Base-by-base conservation (phyloP, 2,113 vertebrate species). In the Hemibagrus wyckioides region DNA sequence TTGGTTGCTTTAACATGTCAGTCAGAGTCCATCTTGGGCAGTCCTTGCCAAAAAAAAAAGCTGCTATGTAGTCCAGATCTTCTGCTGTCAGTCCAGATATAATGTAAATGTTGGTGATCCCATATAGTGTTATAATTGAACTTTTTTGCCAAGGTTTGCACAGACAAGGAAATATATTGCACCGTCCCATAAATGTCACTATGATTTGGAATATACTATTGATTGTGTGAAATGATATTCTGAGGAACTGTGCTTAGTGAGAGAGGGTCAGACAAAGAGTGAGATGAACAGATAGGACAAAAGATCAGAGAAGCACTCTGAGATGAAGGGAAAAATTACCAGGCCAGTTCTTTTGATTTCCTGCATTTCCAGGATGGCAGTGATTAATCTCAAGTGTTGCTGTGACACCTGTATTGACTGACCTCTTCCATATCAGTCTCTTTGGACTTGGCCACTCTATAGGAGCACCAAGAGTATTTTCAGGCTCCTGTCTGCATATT, bases 321-420 rank as follows among this genome's bases (percentile, higher is more conserved):
- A 83, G 81, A 75, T 48, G 28, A 57, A 33, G 80, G 73, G 0
- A n/a, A 63, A 17, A 65, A 80, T 90, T 85, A 17, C 39, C 23
- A 82, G 83, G 36, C 57, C 76, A 82, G 90, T 87, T 73, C 87
- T 89, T 90, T 85, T 76, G 28, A 87, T 73, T 87, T 90, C 82
- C 77, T 80, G 83, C 84, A n/a, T 82, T 69, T 85, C 21, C 63
- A 63, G 61, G 83, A 89, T 86, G 85, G 71, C 28, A 1, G 73
- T 89, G 88, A 93, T 93, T 89, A 91, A 84, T 91, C 87, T 54
- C 83, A 90, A 91, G 92, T 91, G 88, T 81, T 91, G 81, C 89
- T 86, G 83, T 89, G 92, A 94, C 89, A 86, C 73, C 44, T 87
- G 56, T 86, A 94, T 92, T 88, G 91, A 94, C 92, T 91, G 88